Conservation (phyloP, 2,797 vertebrate genomes). For the Phaenicophaeus curvirostris region DNA sequence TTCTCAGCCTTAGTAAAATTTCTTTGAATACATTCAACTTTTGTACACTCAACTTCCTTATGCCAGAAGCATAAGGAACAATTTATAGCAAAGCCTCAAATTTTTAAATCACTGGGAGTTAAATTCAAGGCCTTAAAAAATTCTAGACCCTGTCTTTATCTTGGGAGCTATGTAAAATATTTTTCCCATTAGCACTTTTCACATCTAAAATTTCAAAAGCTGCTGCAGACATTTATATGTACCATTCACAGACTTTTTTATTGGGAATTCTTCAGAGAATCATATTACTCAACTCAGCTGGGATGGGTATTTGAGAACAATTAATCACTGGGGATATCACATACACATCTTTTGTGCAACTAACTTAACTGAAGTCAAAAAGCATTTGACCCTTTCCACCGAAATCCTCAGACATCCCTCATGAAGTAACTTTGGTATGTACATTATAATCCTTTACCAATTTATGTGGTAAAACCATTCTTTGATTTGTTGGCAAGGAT, state of each 20-base stretch:
- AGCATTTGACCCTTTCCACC: not conserved
- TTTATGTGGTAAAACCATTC: not conserved
- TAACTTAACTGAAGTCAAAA: not conserved
- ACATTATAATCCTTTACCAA: not conserved
- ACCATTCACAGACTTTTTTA: constrained; percentile 16
- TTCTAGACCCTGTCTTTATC: not conserved
- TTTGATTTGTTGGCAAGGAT: not conserved
- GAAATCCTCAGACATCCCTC: not conserved
- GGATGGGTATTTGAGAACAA: constrained; percentile 12
- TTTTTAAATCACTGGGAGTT: constrained; percentile 6
- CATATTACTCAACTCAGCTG: constrained; percentile 16
- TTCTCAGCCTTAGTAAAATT: not conserved
- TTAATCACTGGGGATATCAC: not conserved
- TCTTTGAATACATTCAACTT: constrained; percentile 16
- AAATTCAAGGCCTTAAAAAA: not conserved
- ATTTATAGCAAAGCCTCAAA: constrained; percentile 1
- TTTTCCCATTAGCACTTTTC: constrained; percentile 29
- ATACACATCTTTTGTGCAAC: not conserved
- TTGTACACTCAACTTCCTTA: not conserved
- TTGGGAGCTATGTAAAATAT: constrained; percentile 3
- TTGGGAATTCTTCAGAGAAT: not conserved
- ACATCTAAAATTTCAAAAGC: constrained; percentile 15
- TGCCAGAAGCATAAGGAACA: constrained; percentile 21
- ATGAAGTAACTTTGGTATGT: not conserved
- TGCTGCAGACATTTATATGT: not conserved